Evolutionary conservation across 2,888 invertebrate species (phyloP), one percentile per base, ranked within the genome.

Genomic region (Nemotelus nigrinus): DNA sequence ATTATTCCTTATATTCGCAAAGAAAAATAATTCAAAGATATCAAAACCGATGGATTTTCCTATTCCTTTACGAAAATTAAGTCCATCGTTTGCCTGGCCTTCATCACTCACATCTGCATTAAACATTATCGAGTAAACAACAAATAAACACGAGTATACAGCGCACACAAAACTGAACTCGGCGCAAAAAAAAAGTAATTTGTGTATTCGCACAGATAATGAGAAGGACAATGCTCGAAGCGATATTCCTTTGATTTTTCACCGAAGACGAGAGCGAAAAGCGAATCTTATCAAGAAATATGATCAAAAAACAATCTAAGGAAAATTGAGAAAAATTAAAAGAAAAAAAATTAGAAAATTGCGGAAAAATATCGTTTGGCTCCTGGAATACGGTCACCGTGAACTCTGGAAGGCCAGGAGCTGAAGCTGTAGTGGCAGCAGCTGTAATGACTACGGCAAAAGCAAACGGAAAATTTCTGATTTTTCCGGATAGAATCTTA

Each of bases 221-320:
- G 44, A 74, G 63, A 50, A 74, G 58, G 72, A 72, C 74, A 74
- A 60, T 60, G 74, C 74, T 63, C 44, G 3, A 10, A 74, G 74
- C 60, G 57, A 74, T 74, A 74, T 74, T 74, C 50, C 74, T 74
- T 74, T 74, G 74, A 74, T 74, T 72, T 48, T 74, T 72, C 72
- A 8, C 55, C 55, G 39, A 53, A 43, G 25, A 25, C 25, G 25
- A 25, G 25, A 25, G 25, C 25, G 25, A 25, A 25, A 25, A 25
- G 25, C 25, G 25, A 25, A 25, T 25, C 25, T 25, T 74, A 74
- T 74, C 74, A 74, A 74, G 50, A 63, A 74, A 63, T 8, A 60
- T 74, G 60, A 74, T 60, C 58, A 74, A 60, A 74, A 60, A 74
- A 60, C 50, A 60, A 74, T 60, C 50, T 48, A 74, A 63, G 50